These are phyloP conservation scores for Sebastes minor DNA, from an alignment of 2,797 vertebrate genomes.

Conservation along the genomic window DNA sequence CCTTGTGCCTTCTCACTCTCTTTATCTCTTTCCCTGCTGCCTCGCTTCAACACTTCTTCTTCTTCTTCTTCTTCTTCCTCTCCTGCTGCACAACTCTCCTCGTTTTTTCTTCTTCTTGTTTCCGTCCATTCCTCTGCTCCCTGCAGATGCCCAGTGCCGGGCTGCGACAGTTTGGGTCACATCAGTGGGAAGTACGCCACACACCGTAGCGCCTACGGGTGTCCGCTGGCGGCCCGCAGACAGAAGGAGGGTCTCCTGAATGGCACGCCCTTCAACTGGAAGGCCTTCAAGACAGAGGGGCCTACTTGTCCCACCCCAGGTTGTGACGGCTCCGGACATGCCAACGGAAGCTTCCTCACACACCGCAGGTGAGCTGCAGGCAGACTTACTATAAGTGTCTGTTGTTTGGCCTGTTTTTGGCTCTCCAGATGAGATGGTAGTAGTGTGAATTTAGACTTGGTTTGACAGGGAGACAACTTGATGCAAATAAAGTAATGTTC, in stretches of 20 bases:
- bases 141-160: conserved; percentile 94
- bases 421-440: not conserved
- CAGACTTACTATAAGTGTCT: not conserved
- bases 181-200: conserved; percentile 98
- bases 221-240: conserved; percentile 92
- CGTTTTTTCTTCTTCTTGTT: not conserved
- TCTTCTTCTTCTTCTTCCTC: not conserved
- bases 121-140: not conserved
- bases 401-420: not conserved
- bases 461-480: not conserved
- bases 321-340: conserved; percentile 95
- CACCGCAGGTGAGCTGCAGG: conserved; percentile 89
- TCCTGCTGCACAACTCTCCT: not conserved
- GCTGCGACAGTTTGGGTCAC: conserved; percentile 96
- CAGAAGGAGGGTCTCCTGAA: conserved; percentile 97
- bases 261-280: conserved; percentile 95
- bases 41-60: conserved; percentile 18
- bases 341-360: conserved; percentile 98
- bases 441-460: not conserved
- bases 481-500: not conserved
- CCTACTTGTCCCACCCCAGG: conserved; percentile 94
- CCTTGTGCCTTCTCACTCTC: conserved; percentile 13
- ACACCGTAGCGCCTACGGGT: conserved; percentile 96
- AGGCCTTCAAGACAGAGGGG: conserved; percentile 94
- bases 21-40: conserved; percentile 2